Evolutionary conservation across 2,888 invertebrate genomes (phyloP), one percentile per base, ranked within the genome.

Genomic region (Drosophila affinis): DNA sequence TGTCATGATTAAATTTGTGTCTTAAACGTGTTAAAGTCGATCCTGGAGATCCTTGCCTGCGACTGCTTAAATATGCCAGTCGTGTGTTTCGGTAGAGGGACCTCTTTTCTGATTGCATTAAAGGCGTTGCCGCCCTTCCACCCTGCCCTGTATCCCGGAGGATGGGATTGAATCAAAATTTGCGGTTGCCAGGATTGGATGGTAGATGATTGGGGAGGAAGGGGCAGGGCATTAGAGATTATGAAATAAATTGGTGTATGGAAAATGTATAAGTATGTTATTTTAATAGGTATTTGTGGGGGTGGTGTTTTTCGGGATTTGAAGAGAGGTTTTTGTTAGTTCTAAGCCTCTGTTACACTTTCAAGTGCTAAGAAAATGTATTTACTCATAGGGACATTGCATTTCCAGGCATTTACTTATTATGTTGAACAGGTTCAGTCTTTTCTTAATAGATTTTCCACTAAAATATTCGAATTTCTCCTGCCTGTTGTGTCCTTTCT

Each of bases 1-100:
- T 74, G 74, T 72, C 76, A 63, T 84, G 85, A 84, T 84, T 79
- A 81, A 84, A 84, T 84, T 85, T 84, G 85, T 74, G 75, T 53
- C 73, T 75, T 76, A 79, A 85, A 77, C 78, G 73, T 69, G 79
- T 68, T 78, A 85, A 81, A 85, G 81, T 78, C 56, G 63, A 61
- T 62, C 49, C 47, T 21, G 39, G 14, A 48, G 39, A 49, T 32
- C 4, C 34, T 24, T 24, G 12, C 14, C 57, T 3, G 21, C 44
- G 51, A 52, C 69, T 62, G 62, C 84, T 79, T 84, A 81, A 76
- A 78, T 72, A 83, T 84, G 83, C 78, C 79, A 46, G 72, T 82
- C 85, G 73, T 63, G 85, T 77, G 71, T 54, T 39, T 39, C 14
- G 39, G 39, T n/a, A 14, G 39, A 48, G 24, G 59, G 51, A 58